Evolutionary conservation across 2,113 vertebrate genomes (phyloP).

Genomic region (Trogon surrucura): DNA sequence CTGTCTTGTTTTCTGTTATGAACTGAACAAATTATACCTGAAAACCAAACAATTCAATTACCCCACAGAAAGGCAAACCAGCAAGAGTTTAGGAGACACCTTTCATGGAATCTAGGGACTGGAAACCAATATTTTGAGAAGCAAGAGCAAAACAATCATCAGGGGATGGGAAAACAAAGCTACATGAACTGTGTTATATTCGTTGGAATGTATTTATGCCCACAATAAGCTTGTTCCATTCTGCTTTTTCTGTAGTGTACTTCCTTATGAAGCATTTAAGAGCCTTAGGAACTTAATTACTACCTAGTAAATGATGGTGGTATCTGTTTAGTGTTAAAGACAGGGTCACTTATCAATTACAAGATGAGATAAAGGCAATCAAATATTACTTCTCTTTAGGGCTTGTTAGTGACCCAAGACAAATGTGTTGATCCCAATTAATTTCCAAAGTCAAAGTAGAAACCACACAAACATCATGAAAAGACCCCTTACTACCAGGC

Average conservation of each 20-base stretch:
- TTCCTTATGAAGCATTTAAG: neutral
- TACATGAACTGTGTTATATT: neutral
- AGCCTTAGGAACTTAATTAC: neutral
- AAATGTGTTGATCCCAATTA: neutral
- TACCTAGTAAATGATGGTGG: neutral
- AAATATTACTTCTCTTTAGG: neutral
- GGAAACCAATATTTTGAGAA: neutral
- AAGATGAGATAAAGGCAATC: neutral
- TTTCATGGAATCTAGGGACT: neutral
- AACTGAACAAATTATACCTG: neutral
- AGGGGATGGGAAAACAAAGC: neutral
- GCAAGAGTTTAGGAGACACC: neutral
- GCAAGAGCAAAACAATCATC: neutral
- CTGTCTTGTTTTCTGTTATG: neutral
- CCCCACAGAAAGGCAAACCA: neutral
- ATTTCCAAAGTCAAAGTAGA: neutral
- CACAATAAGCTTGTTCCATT: neutral
- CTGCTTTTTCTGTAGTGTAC: neutral
- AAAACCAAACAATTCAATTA: neutral
- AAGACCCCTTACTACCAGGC: neutral
- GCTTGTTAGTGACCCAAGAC: neutral
- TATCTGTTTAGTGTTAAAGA: neutral
- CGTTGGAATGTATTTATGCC: neutral
- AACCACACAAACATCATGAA: neutral
- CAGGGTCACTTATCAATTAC: neutral